Base-by-base conservation (phyloP, 2,797 vertebrate genomes). In the Eremophila alpestris region DNA sequence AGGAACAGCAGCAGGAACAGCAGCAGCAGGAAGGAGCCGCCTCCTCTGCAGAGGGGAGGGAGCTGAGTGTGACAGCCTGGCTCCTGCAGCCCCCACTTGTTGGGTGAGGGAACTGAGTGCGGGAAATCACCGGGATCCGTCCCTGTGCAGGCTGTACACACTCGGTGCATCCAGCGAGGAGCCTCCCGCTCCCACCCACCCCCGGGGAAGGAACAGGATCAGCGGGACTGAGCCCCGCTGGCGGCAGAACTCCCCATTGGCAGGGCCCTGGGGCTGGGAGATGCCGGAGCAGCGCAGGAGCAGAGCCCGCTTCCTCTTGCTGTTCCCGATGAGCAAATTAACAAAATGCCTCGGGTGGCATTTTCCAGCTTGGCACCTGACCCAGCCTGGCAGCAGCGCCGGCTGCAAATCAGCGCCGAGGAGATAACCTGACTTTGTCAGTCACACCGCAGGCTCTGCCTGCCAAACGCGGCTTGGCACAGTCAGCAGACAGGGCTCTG, bases 331-430 rank as follows among this genome's bases (percentile, higher is more conserved):
- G 36, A 68, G 85, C 93, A 81, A 81, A 83, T 88, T 89, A 92
- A 87, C 76, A 84, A 85, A 92, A 85, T 30, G 94, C 94, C 95
- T 75, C 16, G 2, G 92, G 96, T 81, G 83, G 69, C 77, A 29
- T 90, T 95, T 95, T 90, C 83, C 86, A 64, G 83, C 90, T 77
- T 68, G 93, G 94, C 85, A 65, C 36, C 70, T 30, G 32, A 40
- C 45, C 16, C 71, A 59, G 82, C 38, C 62, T 69, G 83, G 89
- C 80, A 88, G 74, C 81, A 48, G 10, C 16, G 0, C 69, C 2
- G 65, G 74, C 77, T 45, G 55, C 83, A 67, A 55, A 83, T 19
- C 84, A 45, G 36, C 2, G 1, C 41, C 7, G 27, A 60, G 82
- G 64, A 89, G 87, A 93, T 86, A 94, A 91, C 93, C 87, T 46